Evolutionary conservation across 2,113 vertebrate genomes (phyloP).

Genomic region (Aviceda subcristata): DNA sequence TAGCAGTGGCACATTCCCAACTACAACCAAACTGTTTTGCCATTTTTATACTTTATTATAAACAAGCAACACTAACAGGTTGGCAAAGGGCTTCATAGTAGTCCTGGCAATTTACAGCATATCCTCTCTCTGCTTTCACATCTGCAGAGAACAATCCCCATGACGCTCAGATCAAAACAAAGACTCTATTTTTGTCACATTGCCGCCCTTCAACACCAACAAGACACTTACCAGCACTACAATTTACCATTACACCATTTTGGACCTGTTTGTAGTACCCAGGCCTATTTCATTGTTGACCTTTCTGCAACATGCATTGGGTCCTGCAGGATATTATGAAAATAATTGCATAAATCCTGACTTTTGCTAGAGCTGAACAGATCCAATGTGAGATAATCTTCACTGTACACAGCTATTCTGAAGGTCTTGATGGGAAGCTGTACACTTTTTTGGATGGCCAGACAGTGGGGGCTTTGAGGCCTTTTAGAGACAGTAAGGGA

Average conservation of each 20-base stretch:
- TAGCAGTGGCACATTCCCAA: neutral
- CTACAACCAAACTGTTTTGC: neutral
- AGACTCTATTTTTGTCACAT: neutral
- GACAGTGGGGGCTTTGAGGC: neutral
- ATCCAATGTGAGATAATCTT: neutral
- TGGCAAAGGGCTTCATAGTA: neutral
- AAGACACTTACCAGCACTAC: neutral
- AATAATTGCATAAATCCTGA: neutral
- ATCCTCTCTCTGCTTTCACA: neutral
- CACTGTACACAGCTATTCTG: neutral
- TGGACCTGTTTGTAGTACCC: neutral
- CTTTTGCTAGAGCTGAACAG: neutral
- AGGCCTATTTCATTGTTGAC: neutral
- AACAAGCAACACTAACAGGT: neutral
- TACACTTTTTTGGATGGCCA: neutral
- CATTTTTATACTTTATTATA: neutral
- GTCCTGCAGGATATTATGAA: neutral
- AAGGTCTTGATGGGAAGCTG: neutral
- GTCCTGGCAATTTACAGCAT: neutral
- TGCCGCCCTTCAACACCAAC: neutral
- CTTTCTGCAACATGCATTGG: accelerated
- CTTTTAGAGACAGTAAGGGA: neutral
- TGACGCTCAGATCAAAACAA: neutral
- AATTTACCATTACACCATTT: neutral
- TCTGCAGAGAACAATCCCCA: neutral